Evolutionary conservation across 2,797 vertebrate genomes (phyloP).

Genomic region (Alcedo quadribrachys): DNA sequence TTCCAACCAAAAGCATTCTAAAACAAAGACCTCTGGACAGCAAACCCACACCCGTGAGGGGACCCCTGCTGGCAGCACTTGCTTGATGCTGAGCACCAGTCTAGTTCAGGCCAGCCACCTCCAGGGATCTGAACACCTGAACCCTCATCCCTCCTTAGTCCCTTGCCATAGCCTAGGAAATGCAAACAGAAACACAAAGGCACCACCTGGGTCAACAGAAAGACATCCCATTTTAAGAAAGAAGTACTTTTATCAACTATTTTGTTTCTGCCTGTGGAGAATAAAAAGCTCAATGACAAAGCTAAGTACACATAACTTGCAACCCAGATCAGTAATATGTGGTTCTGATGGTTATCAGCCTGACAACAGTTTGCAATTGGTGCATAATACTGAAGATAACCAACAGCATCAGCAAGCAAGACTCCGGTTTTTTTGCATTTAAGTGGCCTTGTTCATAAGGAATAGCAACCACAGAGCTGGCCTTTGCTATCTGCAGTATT

Average conservation of each 20-base stretch:
- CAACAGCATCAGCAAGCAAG: not conserved
- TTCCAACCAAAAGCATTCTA: not conserved
- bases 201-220: not conserved
- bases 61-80: not conserved
- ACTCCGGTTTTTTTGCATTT: not conserved
- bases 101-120: not conserved
- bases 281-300: not conserved
- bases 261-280: not conserved
- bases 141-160: not conserved
- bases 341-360: not conserved
- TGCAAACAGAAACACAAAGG: not conserved
- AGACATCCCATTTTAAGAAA: not conserved
- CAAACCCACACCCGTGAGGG: not conserved
- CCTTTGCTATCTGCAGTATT: not conserved
- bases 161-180: not conserved
- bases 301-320: not conserved
- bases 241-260: not conserved
- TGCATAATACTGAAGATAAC: not conserved
- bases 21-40: not conserved
- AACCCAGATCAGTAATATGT: not conserved
- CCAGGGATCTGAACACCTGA: not conserved
- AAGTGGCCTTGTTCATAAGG: not conserved
- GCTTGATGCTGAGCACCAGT: rapidly evolving
- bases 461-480: not conserved
- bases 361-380: not conserved